Evolutionary conservation across 2,113 vertebrate genomes (phyloP).

Genomic region (Cynoglossus semilaevis): DNA sequence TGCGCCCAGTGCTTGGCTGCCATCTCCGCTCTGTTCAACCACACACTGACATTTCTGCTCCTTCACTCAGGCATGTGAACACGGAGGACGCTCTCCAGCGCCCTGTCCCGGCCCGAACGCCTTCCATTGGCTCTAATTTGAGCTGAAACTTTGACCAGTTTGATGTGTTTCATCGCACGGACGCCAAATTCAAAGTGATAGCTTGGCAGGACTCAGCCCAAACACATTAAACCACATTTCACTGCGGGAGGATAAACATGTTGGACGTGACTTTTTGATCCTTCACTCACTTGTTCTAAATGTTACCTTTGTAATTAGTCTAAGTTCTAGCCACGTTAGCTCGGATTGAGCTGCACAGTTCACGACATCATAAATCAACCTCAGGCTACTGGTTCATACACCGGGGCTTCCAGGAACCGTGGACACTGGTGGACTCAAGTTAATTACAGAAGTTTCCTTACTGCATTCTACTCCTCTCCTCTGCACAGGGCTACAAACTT

Average conservation of each 20-base stretch:
- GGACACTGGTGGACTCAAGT: no score
- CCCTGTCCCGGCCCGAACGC: constrained; percentile 38
- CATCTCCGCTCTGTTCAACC: constrained; percentile 36
- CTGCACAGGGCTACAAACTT: no score
- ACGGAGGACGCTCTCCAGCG: constrained; percentile 45
- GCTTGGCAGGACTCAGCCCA: constrained; percentile 11
- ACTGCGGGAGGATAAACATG: constrained; percentile 16
- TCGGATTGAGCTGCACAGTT: no score
- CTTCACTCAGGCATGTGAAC: constrained; percentile 34
- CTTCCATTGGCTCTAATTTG: constrained; percentile 47
- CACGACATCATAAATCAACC: no score
- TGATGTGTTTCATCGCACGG: constrained; percentile 17
- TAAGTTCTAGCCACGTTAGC: not conserved
- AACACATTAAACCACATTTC: constrained; percentile 28
- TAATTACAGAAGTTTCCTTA: no score
- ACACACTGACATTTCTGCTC: constrained; percentile 48
- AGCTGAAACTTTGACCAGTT: constrained; percentile 44
- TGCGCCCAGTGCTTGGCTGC: constrained; percentile 51
- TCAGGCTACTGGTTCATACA: no score
- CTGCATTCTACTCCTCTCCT: no score
- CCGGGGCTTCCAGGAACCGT: no score
- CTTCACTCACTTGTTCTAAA: not conserved
- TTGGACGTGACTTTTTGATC: constrained; percentile 12
- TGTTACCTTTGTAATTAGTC: constrained; percentile 1
- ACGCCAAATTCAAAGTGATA: constrained; percentile 35